Conservation (phyloP, 30 jellyfish, hydroid and myxozoan species). For the Aurelia sp. region DNA sequence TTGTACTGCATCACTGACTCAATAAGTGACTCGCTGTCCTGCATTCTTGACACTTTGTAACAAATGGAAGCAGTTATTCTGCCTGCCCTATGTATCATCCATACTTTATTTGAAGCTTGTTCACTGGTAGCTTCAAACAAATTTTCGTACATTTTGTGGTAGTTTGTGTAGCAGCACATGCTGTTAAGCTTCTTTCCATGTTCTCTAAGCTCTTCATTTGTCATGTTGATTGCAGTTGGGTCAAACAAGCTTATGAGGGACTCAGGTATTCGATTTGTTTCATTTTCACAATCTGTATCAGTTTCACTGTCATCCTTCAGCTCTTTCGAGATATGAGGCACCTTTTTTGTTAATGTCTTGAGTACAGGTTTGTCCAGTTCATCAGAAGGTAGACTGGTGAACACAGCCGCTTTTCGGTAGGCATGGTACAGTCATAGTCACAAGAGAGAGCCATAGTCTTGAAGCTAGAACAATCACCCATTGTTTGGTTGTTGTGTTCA, state of each 20-base stretch:
- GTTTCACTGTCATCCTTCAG: too few relatives aligned
- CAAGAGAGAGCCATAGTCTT: too few relatives aligned
- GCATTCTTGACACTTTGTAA: conserved; percentile 23
- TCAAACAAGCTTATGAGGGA: conserved; percentile 18
- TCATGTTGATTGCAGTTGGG: conserved; percentile 4
- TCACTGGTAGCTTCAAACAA: neutral
- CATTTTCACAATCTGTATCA: neutral
- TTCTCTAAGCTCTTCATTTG: neutral
- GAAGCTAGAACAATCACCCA: too few relatives aligned
- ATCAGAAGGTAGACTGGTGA: conserved; percentile 21
- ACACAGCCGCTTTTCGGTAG: conserved; percentile 27
- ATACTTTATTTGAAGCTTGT: conserved; percentile 9
- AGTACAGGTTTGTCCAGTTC: neutral
- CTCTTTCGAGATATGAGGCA: neutral
- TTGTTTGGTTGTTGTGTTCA: too few relatives aligned
- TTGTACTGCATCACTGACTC: conserved; percentile 9
- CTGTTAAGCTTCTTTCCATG: conserved; percentile 6
- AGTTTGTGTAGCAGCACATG: too few relatives aligned
- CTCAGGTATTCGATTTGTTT: neutral
- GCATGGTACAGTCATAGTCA: too few relatives aligned
- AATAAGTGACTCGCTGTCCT: conserved; percentile 13
- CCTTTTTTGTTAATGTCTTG: neutral
- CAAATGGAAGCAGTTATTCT: conserved; percentile 20
- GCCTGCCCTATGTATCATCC: conserved; percentile 18
- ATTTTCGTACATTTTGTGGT: conserved; percentile 7